Evolutionary conservation across 1,140 invertebrate species (phyloP).

Genomic region (Bombus confusus): DNA sequence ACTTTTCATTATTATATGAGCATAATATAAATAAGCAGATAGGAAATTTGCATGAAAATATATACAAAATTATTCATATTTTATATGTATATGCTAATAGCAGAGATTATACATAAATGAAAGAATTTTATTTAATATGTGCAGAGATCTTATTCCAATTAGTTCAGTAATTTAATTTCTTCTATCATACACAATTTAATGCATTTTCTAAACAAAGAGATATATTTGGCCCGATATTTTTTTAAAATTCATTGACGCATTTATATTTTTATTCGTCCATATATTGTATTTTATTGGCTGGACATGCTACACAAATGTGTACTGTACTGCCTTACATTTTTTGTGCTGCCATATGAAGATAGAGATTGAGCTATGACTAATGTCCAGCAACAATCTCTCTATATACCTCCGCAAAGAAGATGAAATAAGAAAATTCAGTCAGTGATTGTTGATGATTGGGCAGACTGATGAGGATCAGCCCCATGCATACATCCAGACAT

Average conservation of each 20-base stretch:
- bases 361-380: slow-evolving; percentile 71
- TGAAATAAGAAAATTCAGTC: slow-evolving; percentile 69
- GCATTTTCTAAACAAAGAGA: slow-evolving; percentile 10
- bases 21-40: slow-evolving; percentile 1
- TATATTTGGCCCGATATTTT: neutral
- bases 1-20: slow-evolving; percentile 29
- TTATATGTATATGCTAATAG: neutral
- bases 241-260: slow-evolving; percentile 16
- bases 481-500: slow-evolving; percentile 95
- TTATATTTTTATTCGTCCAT: slow-evolving; percentile 15
- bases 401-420: slow-evolving; percentile 66
- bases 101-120: neutral
- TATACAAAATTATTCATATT: neutral
- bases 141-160: slow-evolving; percentile 52
- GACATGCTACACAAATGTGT: slow-evolving; percentile 52
- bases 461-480: slow-evolving; percentile 96
- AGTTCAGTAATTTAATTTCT: slow-evolving; percentile 67
- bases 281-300: slow-evolving; percentile 51
- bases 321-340: slow-evolving; percentile 67
- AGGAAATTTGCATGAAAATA: slow-evolving; percentile 3
- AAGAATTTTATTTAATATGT: neutral
- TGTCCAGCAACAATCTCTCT: slow-evolving; percentile 68
- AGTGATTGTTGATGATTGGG: slow-evolving; percentile 79
- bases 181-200: neutral
- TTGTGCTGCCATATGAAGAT: slow-evolving; percentile 71